Percentiles rank a stretch among this genome's conserved stretches.
Conservation (phyloP, 2,113 vertebrate genomes). For the Athene noctua region DNA sequence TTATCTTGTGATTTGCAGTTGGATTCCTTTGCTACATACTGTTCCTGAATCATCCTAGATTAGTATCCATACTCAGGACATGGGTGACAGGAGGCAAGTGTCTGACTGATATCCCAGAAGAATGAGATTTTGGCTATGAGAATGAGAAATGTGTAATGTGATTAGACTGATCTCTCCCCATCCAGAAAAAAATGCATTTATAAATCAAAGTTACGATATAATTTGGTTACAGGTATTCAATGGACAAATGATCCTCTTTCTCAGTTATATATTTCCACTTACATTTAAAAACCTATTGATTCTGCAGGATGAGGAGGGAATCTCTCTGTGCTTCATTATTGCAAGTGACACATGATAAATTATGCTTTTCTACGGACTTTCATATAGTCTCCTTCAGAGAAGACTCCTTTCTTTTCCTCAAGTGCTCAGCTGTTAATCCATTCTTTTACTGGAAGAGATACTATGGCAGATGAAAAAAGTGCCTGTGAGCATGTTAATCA, state of each 20-base stretch:
- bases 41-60: not conserved
- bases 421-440: not conserved
- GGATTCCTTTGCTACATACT: not conserved
- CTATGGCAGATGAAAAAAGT: not conserved
- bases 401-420: not conserved
- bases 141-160: not conserved
- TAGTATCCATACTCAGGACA: not conserved
- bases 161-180: not conserved
- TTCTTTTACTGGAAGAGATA: not conserved
- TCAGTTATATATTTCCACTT: not conserved
- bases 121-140: not conserved
- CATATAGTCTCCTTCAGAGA: not conserved
- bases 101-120: not conserved
- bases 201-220: slow-evolving; percentile 1
- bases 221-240: not conserved
- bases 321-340: not conserved
- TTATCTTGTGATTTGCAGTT: not conserved
- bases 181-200: not conserved
- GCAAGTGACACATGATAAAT: slow-evolving; percentile 17
- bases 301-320: not conserved
- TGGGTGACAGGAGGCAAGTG: not conserved
- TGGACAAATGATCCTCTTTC: not conserved
- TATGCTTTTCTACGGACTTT: not conserved
- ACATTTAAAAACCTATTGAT: not conserved
- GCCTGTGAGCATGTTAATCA: not conserved